Conservation (phyloP, 1,140 invertebrate species). For the Zaprionus capensis region DNA sequence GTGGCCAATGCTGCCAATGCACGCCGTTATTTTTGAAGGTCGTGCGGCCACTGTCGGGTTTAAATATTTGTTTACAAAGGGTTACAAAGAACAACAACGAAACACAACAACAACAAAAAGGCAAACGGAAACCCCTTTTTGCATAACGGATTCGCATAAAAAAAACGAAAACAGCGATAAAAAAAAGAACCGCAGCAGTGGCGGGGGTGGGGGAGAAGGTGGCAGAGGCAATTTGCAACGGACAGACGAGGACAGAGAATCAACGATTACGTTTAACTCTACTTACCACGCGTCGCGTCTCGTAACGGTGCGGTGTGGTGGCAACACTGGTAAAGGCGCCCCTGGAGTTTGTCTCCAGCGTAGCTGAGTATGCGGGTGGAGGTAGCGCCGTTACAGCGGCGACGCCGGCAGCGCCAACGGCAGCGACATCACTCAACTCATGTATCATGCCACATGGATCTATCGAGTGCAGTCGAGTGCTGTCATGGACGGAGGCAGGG, state of each 20-base stretch:
- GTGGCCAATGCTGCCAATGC: constrained; percentile 48
- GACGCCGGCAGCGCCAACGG: constrained; percentile 1
- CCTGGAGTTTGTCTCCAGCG: constrained; percentile 17
- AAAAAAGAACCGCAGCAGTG: constrained; percentile 20
- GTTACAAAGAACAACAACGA: constrained; percentile 12
- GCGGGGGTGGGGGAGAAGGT: neutral
- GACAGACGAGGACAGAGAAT: constrained; percentile 23
- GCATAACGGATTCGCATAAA: constrained; percentile 67
- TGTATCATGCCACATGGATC: constrained; percentile 64
- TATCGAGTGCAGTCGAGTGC: constrained; percentile 43
- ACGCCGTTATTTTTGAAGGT: constrained; percentile 72
- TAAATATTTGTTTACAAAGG: constrained; percentile 26
- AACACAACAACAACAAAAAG: constrained; percentile 14
- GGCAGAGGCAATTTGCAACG: neutral
- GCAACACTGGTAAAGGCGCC: constrained; percentile 9
- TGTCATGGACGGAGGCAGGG: constrained; percentile 32
- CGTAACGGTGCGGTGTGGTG: constrained; percentile 52
- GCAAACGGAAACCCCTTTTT: constrained; percentile 68
- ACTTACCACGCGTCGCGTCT: constrained; percentile 77
- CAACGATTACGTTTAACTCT: constrained; percentile 62
- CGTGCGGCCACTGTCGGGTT: constrained; percentile 48
- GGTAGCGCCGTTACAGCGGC: neutral
- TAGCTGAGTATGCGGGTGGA: constrained; percentile 32
- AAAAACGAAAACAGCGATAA: constrained; percentile 34
- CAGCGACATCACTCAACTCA: constrained; percentile 10